Conservation (phyloP, 2,797 vertebrate genomes). For the Pteropus rufus region DNA sequence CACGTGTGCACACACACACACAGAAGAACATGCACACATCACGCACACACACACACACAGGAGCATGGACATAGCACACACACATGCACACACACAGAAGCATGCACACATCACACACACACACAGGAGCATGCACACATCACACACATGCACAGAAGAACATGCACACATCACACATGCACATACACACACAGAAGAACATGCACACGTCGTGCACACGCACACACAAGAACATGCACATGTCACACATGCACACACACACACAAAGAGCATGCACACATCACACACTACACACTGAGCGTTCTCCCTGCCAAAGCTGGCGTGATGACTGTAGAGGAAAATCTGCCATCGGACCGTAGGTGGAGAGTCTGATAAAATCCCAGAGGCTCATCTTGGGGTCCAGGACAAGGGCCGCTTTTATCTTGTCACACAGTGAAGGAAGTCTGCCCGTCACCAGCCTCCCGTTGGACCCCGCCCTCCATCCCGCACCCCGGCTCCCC, state of each 20-base stretch:
- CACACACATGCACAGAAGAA: too few species aligned
- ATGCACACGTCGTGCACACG: neutral
- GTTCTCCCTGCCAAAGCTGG: neutral
- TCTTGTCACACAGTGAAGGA: too few species aligned
- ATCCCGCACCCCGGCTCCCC: rapidly evolving
- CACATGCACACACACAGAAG: too few species aligned
- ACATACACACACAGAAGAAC: neutral
- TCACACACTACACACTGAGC: too few species aligned
- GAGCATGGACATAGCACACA: too few species aligned
- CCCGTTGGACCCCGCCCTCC: rapidly evolving
- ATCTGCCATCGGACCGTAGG: neutral
- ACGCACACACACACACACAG: neutral
- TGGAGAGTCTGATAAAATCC: neutral
- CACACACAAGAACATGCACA: too few species aligned
- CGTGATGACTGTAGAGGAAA: rapidly evolving
- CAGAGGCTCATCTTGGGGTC: rapidly evolving
- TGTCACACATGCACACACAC: too few species aligned
- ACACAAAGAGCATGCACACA: neutral
- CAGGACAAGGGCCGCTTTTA: too few species aligned
- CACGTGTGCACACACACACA: neutral
- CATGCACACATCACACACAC: neutral
- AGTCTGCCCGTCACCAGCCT: rapidly evolving
- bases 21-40: neutral
- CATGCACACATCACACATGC: too few species aligned
- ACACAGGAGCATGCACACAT: too few species aligned